A percentile compares a stretch with the other conserved stretches of the same genome.
Conservation (phyloP, 2,113 vertebrate genomes). For the Rhea pennata region DNA sequence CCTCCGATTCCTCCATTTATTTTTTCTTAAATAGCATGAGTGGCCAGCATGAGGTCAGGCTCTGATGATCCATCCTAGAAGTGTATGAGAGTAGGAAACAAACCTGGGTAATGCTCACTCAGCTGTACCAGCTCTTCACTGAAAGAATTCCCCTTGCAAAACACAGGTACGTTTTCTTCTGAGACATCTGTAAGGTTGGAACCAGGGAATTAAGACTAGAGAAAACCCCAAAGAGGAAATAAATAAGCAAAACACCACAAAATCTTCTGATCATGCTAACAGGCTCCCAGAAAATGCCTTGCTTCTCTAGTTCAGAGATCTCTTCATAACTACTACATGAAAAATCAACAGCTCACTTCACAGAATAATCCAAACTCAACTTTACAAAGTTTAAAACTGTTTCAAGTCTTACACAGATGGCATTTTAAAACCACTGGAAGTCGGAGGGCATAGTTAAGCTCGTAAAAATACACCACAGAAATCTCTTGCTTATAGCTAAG, state of each 20-base stretch:
- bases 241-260: background rate
- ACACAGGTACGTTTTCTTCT: background rate
- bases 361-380: background rate
- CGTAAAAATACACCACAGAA: background rate
- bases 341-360: background rate
- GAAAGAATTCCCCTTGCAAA: constrained; percentile 9
- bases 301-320: background rate
- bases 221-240: background rate
- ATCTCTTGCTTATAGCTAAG: background rate
- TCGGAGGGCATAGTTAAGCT: background rate
- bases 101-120: constrained; percentile 29
- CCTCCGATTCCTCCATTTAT: background rate
- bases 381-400: background rate
- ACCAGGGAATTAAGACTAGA: background rate
- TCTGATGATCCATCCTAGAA: constrained; percentile 20
- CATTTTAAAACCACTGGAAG: background rate
- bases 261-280: background rate
- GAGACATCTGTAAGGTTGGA: background rate
- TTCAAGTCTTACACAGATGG: background rate
- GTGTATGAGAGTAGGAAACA: constrained; percentile 1
- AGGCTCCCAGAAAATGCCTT: background rate
- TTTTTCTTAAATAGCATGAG: background rate
- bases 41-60: background rate
- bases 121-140: background rate
- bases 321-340: background rate